Percentiles rank a stretch among this genome's conserved stretches.
These are phyloP conservation scores for Pangasius sanitwongsei DNA, from an alignment of 2,797 vertebrate species.

Conservation along the genomic window DNA sequence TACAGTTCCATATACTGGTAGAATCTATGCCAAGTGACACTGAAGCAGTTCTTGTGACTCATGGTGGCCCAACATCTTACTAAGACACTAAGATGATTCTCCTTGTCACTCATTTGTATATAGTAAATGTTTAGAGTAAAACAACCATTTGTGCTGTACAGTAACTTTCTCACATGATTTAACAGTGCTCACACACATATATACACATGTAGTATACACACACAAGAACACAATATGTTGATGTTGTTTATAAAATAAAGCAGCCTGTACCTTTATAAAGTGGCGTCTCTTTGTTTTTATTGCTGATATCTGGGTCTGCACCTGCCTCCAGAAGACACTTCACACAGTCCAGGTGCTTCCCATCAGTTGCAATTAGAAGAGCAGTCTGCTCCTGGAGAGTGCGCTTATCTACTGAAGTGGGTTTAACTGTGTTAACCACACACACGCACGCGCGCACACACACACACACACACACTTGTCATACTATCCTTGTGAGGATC, in stretches of 20 bases:
- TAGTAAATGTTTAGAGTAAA: background rate
- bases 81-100: background rate
- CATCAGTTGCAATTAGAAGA: slow-evolving; percentile 84
- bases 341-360: slow-evolving; percentile 84
- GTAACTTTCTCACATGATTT: background rate
- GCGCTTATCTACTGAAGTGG: slow-evolving; percentile 87
- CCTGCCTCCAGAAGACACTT: slow-evolving; percentile 84
- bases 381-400: slow-evolving; percentile 92
- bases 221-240: background rate
- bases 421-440: slow-evolving; percentile 74
- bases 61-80: too few species aligned
- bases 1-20: background rate
- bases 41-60: background rate
- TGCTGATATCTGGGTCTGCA: slow-evolving; percentile 92
- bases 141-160: background rate
- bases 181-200: background rate
- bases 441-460: slow-evolving; percentile 9
- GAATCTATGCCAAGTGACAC: background rate
- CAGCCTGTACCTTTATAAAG: slow-evolving; percentile 91
- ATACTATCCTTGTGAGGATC: background rate
- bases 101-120: background rate
- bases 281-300: slow-evolving; percentile 90
- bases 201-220: background rate
- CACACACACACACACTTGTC: slow-evolving; percentile 7
- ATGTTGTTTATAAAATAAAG: background rate